phyloP scores from a whole-genome alignment of 2,888 invertebrate genomes.

The Microctonus brassicae region DNA sequence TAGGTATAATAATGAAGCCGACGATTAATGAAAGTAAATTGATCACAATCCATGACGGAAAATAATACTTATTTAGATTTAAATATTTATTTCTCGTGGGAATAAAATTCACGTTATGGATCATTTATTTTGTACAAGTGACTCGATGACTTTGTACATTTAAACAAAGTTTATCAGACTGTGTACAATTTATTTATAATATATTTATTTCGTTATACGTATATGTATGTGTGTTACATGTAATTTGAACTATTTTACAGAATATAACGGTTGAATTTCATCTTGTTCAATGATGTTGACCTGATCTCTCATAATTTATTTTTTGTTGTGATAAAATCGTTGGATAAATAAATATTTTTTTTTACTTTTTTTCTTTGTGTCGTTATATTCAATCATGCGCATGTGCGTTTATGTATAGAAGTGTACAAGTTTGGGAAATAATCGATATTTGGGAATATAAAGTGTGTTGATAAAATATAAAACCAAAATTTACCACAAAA shows the following conservation, averaged over 20 bases:
- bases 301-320: slow-evolving; percentile 61
- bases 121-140: slow-evolving; percentile 15
- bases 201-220: too few relatives aligned
- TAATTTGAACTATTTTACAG: neutral
- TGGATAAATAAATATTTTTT: slow-evolving; percentile 35
- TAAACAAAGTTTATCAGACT: slow-evolving; percentile 28
- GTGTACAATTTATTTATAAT: too few relatives aligned
- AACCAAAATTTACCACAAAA: too few relatives aligned
- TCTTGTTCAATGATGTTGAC: slow-evolving; percentile 44
- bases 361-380: neutral
- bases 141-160: slow-evolving; percentile 18
- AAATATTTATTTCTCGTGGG: neutral
- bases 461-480: too few relatives aligned
- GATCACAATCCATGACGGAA: neutral
- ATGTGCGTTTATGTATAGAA: neutral
- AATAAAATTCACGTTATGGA: neutral
- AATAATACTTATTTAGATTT: neutral
- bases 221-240: slow-evolving; percentile 23
- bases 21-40: neutral
- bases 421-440: too few relatives aligned
- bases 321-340: slow-evolving; percentile 63
- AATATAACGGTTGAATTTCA: slow-evolving; percentile 58
- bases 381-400: neutral
- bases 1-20: neutral
- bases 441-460: too few relatives aligned